A percentile compares a stretch with the other conserved stretches of the same genome.
These are phyloP conservation scores for Cheilosia scutellata DNA, from an alignment of 2,888 invertebrate genomes.

Conservation along the genomic window DNA sequence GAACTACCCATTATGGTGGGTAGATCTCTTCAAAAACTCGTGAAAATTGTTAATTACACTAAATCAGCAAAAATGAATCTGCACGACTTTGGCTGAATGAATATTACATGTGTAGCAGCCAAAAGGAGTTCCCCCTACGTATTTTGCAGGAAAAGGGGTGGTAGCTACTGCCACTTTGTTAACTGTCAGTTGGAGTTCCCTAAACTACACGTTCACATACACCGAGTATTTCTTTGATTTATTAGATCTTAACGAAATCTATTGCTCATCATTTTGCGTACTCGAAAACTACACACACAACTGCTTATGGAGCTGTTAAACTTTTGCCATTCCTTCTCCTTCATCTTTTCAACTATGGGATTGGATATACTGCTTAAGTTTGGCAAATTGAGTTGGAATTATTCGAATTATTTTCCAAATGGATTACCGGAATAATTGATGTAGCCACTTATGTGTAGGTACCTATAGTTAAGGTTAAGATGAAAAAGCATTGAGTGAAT, in stretches of 20 bases:
- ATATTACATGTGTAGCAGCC: conserved; percentile 4
- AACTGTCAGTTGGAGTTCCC: conserved; percentile 41
- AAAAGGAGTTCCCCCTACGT: neutral
- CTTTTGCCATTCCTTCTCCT: neutral
- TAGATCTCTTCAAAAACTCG: conserved; percentile 42
- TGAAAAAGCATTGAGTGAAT: conserved; percentile 7
- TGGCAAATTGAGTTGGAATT: conserved; percentile 8
- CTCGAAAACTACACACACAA: neutral
- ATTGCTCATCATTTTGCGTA: neutral
- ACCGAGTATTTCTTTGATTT: conserved; percentile 41
- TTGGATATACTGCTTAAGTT: conserved; percentile 24
- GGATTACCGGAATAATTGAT: conserved; percentile 20
- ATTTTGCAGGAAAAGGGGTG: conserved; percentile 19
- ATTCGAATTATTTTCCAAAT: conserved; percentile 20
- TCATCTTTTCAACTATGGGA: neutral
- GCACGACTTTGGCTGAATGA: conserved; percentile 48
- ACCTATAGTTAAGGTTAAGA: neutral
- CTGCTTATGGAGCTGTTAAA: neutral
- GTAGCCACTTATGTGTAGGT: neutral
- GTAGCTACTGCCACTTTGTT: conserved; percentile 47
- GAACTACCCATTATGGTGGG: conserved; percentile 19
- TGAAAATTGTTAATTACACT: conserved; percentile 66
- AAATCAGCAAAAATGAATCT: conserved; percentile 66
- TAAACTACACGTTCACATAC: neutral
- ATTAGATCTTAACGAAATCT: conserved; percentile 30